A percentile compares a stretch with the other conserved stretches of the same genome.
These are phyloP conservation scores for Trididemnum nubilum DNA, from an alignment of 23 tunicate species.

Conservation along the genomic window DNA sequence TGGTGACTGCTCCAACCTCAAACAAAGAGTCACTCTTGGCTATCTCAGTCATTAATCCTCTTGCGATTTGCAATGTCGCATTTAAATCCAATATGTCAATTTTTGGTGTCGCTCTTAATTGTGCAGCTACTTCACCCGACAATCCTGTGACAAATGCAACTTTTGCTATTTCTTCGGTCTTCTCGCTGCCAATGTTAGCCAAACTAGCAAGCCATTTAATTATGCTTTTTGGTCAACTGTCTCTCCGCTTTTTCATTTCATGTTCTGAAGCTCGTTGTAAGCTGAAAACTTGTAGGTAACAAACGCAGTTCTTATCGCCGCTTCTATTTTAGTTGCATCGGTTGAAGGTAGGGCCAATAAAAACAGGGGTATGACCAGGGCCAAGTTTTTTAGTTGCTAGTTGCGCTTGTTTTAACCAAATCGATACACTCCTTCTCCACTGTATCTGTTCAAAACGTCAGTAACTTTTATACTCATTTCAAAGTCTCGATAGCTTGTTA, in stretches of 20 bases:
- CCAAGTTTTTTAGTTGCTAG: neutral
- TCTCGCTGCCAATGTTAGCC: neutral
- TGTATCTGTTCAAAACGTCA: conserved; percentile 1
- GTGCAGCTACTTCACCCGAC: too few species aligned
- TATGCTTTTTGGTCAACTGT: neutral
- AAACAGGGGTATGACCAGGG: neutral
- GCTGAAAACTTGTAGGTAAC: too few species aligned
- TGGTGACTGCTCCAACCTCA: too few species aligned
- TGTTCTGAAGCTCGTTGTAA: neutral
- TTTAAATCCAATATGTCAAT: too few species aligned
- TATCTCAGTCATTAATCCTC: neutral
- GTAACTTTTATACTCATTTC: neutral
- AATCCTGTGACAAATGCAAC: neutral
- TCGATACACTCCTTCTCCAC: neutral
- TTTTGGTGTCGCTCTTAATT: too few species aligned
- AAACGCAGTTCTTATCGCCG: neutral
- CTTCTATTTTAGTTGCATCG: neutral
- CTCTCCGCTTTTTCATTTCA: neutral
- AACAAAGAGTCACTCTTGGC: neutral
- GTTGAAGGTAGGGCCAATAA: neutral
- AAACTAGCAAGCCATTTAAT: too few species aligned
- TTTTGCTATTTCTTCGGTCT: neutral
- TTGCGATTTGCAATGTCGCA: too few species aligned
- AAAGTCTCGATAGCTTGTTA: neutral
- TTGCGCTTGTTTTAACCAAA: neutral